These are phyloP conservation scores for Harpagifer antarcticus DNA, from an alignment of 2,797 vertebrate species.

Conservation along the genomic window DNA sequence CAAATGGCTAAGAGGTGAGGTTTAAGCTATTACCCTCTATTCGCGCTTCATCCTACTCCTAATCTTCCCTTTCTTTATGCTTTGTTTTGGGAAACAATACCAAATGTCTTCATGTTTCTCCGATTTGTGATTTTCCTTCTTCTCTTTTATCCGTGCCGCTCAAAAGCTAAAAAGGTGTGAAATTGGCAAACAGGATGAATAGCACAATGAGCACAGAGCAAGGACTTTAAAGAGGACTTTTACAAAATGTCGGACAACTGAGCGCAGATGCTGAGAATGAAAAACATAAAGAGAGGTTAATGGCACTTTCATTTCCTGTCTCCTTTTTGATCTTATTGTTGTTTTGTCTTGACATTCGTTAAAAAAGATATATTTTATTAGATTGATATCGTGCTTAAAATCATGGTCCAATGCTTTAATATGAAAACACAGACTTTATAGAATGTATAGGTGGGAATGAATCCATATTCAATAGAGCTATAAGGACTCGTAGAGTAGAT, in stretches of 20 bases:
- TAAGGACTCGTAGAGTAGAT: too few relatives aligned
- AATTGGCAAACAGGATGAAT: conserved; percentile 21
- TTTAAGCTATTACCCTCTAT: conserved; percentile 22
- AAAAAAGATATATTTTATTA: conserved; percentile 19
- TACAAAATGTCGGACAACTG: conserved; percentile 1
- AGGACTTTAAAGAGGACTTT: conserved; percentile 3
- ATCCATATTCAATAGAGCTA: too few relatives aligned
- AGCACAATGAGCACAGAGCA: conserved; percentile 26
- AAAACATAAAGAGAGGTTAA: conserved; percentile 9
- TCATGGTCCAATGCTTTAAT: background rate
- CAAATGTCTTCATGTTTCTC: conserved; percentile 17
- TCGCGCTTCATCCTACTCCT: background rate
- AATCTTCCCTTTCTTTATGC: background rate
- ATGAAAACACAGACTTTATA: background rate
- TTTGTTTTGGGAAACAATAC: conserved; percentile 35
- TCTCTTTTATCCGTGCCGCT: background rate
- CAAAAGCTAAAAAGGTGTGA: conserved; percentile 12
- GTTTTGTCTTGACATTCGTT: background rate
- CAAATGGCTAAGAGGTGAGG: conserved; percentile 34
- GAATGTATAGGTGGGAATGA: background rate
- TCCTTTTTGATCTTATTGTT: conserved; percentile 10
- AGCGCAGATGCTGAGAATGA: conserved; percentile 9
- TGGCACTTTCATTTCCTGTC: conserved; percentile 19
- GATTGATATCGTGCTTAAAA: background rate
- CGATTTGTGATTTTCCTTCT: conserved; percentile 11